Percentiles rank a stretch among this genome's conserved stretches.
Evolutionary conservation across 2,797 vertebrate genomes (phyloP).

Genomic region (Esox masquinongy): DNA sequence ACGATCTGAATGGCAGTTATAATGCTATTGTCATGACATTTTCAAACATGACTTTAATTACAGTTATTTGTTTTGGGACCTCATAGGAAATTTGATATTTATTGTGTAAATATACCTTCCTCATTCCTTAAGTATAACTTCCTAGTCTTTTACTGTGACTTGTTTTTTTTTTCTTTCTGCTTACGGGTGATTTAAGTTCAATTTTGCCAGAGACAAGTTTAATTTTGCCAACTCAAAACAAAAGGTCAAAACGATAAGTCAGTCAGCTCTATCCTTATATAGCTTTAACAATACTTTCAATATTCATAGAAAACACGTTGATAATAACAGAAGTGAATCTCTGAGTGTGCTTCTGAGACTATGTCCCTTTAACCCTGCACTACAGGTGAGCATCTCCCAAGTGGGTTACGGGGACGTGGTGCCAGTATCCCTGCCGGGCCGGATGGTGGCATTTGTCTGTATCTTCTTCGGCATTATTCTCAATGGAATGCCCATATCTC

Average conservation of each 20-base stretch:
- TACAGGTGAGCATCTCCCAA: constrained; percentile 87
- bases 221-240: background rate
- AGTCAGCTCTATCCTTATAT: background rate
- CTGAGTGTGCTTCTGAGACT: background rate
- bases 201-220: background rate
- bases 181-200: background rate
- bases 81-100: background rate
- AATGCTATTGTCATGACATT: background rate
- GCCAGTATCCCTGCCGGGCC: constrained; percentile 78
- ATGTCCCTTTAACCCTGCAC: background rate
- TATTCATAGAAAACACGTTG: background rate
- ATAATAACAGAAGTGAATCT: background rate
- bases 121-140: background rate
- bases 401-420: constrained; percentile 88
- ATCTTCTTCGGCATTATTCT: constrained; percentile 90
- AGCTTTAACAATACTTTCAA: background rate
- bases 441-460: constrained; percentile 84
- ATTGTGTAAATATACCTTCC: background rate
- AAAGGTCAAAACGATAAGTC: background rate
- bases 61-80: background rate
- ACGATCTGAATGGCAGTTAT: background rate
- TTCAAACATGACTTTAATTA: background rate
- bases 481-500: constrained; percentile 89
- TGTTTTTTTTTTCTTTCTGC: background rate
- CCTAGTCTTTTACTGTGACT: background rate